phyloP scores from a whole-genome alignment of 2,113 vertebrate genomes.

The Agapornis roseicollis region DNA sequence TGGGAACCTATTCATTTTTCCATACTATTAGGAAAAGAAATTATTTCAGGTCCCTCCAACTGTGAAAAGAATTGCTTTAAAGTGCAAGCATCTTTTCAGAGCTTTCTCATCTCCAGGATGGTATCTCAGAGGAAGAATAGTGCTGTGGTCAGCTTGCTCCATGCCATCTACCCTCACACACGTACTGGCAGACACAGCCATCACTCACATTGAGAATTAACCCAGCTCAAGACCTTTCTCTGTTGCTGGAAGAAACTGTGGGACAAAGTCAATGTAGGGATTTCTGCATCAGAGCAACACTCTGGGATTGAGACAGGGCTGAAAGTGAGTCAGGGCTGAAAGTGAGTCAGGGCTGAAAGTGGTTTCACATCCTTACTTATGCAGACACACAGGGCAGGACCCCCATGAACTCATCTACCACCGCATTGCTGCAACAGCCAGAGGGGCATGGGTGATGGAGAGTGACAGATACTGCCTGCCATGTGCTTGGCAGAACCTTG shows the following conservation, averaged over 20 bases:
- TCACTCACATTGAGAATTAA: neutral
- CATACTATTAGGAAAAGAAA: neutral
- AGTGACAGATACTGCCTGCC: neutral
- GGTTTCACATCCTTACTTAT: neutral
- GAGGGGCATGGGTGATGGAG: neutral
- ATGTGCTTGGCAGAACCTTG: neutral
- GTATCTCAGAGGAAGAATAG: neutral
- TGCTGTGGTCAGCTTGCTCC: neutral
- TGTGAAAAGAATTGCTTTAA: neutral
- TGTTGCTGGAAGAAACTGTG: neutral
- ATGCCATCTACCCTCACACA: neutral
- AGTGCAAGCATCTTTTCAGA: neutral
- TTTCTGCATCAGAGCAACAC: neutral
- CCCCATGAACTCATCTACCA: neutral
- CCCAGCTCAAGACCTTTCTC: neutral
- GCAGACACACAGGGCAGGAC: neutral
- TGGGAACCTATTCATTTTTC: slow-evolving; percentile 16
- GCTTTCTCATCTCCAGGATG: neutral
- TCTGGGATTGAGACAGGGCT: neutral
- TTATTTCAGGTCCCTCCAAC: neutral
- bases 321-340: neutral
- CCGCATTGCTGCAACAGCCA: neutral
- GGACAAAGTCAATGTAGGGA: neutral
- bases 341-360: neutral
- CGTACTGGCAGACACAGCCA: neutral